These are phyloP conservation scores for Mechanitis messenoides DNA, from an alignment of 2,888 invertebrate species.

Conservation along the genomic window DNA sequence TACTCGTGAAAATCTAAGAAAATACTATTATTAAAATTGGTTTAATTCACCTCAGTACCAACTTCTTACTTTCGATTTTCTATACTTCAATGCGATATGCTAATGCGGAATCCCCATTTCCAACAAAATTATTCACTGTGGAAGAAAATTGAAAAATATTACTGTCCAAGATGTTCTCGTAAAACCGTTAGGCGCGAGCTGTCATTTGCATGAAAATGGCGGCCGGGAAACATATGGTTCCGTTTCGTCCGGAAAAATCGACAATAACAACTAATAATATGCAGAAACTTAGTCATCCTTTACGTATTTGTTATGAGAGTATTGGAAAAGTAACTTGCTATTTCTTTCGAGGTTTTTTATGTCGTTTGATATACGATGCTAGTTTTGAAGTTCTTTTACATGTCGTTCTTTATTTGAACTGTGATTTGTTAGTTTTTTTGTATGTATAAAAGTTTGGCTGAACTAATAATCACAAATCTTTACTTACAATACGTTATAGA, in stretches of 20 bases:
- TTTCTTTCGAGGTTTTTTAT: conserved; percentile 11
- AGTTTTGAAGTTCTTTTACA: conserved; percentile 18
- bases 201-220: conserved; percentile 61
- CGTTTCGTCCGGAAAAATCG: conserved; percentile 21
- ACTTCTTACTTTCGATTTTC: background rate
- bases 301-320: conserved; percentile 22
- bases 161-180: conserved; percentile 39
- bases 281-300: conserved; percentile 17
- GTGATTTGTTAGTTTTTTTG: conserved; percentile 19
- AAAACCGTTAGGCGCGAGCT: conserved; percentile 35
- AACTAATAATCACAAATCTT: conserved; percentile 6
- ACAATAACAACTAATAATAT: conserved; percentile 21
- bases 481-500: conserved; percentile 1
- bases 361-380: conserved; percentile 23
- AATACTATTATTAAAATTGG: too few species aligned
- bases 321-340: conserved; percentile 24
- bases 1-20: too few species aligned
- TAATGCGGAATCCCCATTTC: conserved; percentile 18
- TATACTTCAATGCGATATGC: conserved; percentile 30
- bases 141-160: conserved; percentile 20
- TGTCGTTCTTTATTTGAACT: conserved; percentile 17
- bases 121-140: conserved; percentile 43
- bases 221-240: conserved; percentile 25
- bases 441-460: background rate
- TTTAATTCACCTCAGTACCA: too few species aligned